Percentiles rank a stretch among this genome's conserved stretches.
Evolutionary conservation across 2,797 vertebrate species (phyloP).

Genomic region (Melanotaenia nigrans): DNA sequence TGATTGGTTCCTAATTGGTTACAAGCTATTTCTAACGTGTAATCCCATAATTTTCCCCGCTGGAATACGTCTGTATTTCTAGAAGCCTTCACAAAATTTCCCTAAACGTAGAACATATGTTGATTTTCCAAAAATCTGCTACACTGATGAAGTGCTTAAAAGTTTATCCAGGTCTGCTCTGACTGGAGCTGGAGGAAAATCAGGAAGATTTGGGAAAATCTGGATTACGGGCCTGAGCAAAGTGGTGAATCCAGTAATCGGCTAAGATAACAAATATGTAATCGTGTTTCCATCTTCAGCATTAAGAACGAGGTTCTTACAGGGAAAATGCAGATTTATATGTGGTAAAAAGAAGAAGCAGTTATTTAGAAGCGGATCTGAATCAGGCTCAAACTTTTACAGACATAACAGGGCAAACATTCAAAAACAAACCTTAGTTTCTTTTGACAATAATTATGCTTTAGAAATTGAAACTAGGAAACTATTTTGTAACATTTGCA

Average conservation of each 20-base stretch:
- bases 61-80: no score
- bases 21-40: no score
- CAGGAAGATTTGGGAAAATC: neutral
- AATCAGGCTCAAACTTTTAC: slow-evolving; percentile 9
- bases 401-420: neutral
- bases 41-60: neutral
- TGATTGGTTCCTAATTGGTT: no score
- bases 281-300: no score
- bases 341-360: neutral
- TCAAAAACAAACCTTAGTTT: neutral
- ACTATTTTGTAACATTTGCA: neutral
- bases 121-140: no score
- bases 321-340: neutral
- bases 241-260: neutral
- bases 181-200: neutral
- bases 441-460: slow-evolving; percentile 4
- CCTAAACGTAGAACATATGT: no score
- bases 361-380: slow-evolving; percentile 3
- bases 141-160: no score
- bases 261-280: neutral
- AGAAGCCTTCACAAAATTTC: no score
- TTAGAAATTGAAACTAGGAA: neutral
- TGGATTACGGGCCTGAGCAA: slow-evolving; percentile 4
- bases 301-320: neutral
- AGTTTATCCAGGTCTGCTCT: neutral